Percentiles rank a stretch among this genome's conserved stretches.
phyloP scores from a whole-genome alignment of 2,113 vertebrate species.

The Ochotona curzoniae region DNA sequence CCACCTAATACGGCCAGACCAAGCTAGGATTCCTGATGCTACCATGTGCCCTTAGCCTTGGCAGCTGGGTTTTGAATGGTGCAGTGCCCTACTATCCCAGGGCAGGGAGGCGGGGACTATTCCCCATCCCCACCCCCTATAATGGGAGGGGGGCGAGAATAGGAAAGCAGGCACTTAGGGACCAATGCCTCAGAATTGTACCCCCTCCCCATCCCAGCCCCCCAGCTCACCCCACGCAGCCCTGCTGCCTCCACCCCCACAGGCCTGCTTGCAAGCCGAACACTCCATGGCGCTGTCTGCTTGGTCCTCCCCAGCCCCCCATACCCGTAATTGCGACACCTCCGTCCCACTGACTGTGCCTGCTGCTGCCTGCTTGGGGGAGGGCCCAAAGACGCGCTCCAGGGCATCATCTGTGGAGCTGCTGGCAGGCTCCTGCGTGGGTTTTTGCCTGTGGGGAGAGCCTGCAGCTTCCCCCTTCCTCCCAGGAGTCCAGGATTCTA shows the following conservation, averaged over 20 bases:
- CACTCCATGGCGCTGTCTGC: conserved; percentile 40
- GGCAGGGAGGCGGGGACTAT: neutral
- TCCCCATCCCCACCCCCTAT: neutral
- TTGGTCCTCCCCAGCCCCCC: conserved; percentile 1
- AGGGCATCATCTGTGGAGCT: neutral
- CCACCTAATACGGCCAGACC: rapidly evolving
- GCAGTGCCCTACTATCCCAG: neutral
- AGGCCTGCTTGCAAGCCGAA: conserved; percentile 38
- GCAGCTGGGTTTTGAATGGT: neutral
- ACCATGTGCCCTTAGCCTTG: neutral
- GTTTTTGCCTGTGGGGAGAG: neutral
- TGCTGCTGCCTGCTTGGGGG: neutral
- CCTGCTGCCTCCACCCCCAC: conserved; percentile 60
- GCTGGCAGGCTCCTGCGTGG: neutral
- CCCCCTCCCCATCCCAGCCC: neutral
- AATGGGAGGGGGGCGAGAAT: too few species aligned
- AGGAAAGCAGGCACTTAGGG: neutral
- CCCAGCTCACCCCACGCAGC: neutral
- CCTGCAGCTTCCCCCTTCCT: neutral
- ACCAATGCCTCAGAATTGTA: neutral
- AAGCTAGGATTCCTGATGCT: neutral
- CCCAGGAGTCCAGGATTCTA: neutral
- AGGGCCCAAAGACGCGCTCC: neutral
- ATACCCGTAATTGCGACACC: neutral
- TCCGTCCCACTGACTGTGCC: neutral